Evolutionary conservation across 2,888 invertebrate genomes (phyloP).

Genomic region (Colostygia pectinataria): DNA sequence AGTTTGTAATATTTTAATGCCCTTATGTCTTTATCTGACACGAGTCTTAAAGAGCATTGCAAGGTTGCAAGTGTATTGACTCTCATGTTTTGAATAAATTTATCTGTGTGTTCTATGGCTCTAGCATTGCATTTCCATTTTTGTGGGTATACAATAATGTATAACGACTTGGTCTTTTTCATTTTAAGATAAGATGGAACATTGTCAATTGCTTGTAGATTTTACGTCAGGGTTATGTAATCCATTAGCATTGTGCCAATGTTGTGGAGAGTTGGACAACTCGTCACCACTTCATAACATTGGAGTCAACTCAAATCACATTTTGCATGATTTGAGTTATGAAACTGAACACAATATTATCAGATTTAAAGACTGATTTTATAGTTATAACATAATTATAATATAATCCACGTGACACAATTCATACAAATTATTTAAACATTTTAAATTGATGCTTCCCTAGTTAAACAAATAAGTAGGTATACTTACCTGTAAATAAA

Average conservation of each 20-base stretch:
- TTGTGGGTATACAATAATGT: slow-evolving; percentile 26
- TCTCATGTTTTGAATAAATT: slow-evolving; percentile 74
- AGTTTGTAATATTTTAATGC: slow-evolving; percentile 72
- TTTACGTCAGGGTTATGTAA: slow-evolving; percentile 77
- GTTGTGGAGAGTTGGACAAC: slow-evolving; percentile 48
- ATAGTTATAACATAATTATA: neutral
- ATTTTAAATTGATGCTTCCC: slow-evolving; percentile 11
- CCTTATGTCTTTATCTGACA: slow-evolving; percentile 79
- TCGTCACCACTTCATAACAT: slow-evolving; percentile 39
- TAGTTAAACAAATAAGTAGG: slow-evolving; percentile 17
- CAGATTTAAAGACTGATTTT: neutral
- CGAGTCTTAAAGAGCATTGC: slow-evolving; percentile 76
- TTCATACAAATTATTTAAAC: slow-evolving; percentile 12
- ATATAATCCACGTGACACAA: slow-evolving; percentile 1
- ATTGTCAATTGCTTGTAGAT: slow-evolving; percentile 59
- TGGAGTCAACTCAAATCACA: slow-evolving; percentile 11
- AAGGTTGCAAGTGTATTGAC: slow-evolving; percentile 82
- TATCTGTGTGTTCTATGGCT: slow-evolving; percentile 70
- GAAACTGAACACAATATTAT: slow-evolving; percentile 2
- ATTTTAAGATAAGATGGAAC: slow-evolving; percentile 50
- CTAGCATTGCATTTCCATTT: slow-evolving; percentile 55
- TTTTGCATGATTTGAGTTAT: neutral
- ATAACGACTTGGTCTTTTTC: slow-evolving; percentile 40
- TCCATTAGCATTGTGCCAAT: slow-evolving; percentile 63
- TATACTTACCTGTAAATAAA: no score